Conservation (phyloP, 2,888 invertebrate genomes). For the Orthosia cruda region DNA sequence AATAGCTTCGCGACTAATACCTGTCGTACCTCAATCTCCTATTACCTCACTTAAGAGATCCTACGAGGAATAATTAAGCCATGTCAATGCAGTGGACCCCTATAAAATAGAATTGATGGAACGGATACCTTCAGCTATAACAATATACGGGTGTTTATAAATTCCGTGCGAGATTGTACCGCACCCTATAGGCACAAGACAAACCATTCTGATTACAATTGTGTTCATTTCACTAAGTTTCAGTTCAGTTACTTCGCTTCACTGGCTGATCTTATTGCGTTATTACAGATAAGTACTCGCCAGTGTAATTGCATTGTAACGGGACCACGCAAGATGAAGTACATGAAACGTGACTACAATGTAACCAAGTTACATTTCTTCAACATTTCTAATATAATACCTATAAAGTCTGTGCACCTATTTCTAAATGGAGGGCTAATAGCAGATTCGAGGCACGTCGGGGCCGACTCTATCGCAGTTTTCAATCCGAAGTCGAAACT, state of each 20-base stretch:
- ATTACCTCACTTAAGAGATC: conserved; percentile 42
- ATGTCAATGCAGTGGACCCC: conserved; percentile 58
- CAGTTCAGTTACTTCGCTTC: conserved; percentile 66
- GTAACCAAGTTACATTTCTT: conserved; percentile 74
- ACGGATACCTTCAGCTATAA: conserved; percentile 21
- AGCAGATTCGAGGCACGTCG: conserved; percentile 87
- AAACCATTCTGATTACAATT: conserved; percentile 70
- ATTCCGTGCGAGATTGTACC: conserved; percentile 48
- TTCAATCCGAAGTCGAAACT: conserved; percentile 90
- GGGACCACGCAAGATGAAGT: conserved; percentile 73
- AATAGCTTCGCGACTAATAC: conserved; percentile 22
- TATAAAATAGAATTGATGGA: conserved; percentile 62
- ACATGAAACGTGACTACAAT: conserved; percentile 79
- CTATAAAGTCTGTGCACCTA: conserved; percentile 83
- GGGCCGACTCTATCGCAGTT: conserved; percentile 89
- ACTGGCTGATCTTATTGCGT: conserved; percentile 72
- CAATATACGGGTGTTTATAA: conserved; percentile 47
- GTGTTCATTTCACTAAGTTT: conserved; percentile 71
- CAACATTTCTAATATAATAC: conserved; percentile 81
- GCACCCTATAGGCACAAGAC: conserved; percentile 41
- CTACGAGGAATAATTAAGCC: conserved; percentile 58
- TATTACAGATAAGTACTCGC: conserved; percentile 72
- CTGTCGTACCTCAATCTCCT: conserved; percentile 53
- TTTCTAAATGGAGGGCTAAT: conserved; percentile 86
- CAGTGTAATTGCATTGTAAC: conserved; percentile 74